Evolutionary conservation across 2,888 invertebrate species (phyloP).

Genomic region (Cecidostiba fungosa): DNA sequence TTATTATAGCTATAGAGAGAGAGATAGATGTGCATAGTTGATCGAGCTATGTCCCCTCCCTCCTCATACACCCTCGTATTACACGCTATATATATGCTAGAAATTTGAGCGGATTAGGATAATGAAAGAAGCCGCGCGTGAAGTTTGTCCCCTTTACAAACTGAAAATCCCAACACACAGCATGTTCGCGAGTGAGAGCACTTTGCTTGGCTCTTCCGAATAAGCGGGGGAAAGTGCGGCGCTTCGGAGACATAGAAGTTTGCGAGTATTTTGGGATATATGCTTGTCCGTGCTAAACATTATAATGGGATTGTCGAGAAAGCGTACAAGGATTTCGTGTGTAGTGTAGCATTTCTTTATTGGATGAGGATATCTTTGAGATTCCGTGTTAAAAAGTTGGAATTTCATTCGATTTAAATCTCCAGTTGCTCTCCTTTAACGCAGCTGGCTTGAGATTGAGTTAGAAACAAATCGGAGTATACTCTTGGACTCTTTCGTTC

Average conservation of each 20-base stretch:
- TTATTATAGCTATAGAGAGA: too few species aligned
- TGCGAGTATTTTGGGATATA: background rate
- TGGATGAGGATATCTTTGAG: background rate
- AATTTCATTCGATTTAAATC: background rate
- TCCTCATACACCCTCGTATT: background rate
- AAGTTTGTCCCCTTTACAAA: background rate
- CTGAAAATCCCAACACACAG: slow-evolving; percentile 16
- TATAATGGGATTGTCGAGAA: slow-evolving; percentile 48
- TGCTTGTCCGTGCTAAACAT: slow-evolving; percentile 42
- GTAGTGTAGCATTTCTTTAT: too few species aligned
- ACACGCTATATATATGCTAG: background rate
- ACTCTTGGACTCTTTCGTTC: too few species aligned
- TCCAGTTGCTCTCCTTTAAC: background rate
- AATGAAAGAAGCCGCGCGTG: background rate
- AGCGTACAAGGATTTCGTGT: background rate
- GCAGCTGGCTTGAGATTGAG: background rate
- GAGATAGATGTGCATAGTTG: too few species aligned
- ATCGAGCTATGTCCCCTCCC: too few species aligned
- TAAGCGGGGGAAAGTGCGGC: background rate
- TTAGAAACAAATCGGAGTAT: background rate
- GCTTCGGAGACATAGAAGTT: slow-evolving; percentile 40
- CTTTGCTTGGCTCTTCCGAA: background rate
- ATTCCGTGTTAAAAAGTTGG: background rate
- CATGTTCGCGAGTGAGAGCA: background rate
- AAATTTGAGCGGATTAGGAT: background rate